Evolutionary conservation across 2,113 vertebrate genomes (phyloP), one percentile per base, ranked within the genome.

Genomic region (Thamnaconus septentrionalis): DNA sequence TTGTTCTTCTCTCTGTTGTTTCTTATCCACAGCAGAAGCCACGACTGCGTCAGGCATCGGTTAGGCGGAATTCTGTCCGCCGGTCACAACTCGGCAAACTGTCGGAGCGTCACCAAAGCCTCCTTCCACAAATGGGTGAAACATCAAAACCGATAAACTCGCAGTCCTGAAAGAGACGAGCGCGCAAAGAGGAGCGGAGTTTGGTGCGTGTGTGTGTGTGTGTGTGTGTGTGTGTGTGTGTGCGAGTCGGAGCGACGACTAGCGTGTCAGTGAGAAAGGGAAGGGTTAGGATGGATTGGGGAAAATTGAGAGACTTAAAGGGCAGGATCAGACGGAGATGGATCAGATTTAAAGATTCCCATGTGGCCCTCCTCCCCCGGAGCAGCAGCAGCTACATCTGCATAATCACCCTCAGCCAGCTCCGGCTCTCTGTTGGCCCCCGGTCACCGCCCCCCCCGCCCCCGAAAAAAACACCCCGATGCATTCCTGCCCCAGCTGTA

Each of bases 401-500:
- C 40, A 59, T 67, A 71, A 61, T 58, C 59, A 77, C 81, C 86
- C 71, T 75, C 82, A 81, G 84, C 87, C 85, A 83, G 78, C 53
- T 41, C 48, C 52, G 84, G 72, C 68, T 77, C 69, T 61, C 56
- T 45, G 62, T 75, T 82, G 73, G 80, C 83, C 72, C 18, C 58
- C 73, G 60, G 76, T 82, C 70, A 49, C 83, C 85, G 74, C 84
- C 78, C 77, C 63, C 18, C 18, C 18, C 1, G 61, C 18, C 18
- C 18, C 18, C 18, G 18, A 31, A 31, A 11, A 62, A 81, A 75
- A 64, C 83, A 71, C 81, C 81, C 83, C 65, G 44, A 50, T 80
- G 82, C 89, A 90, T 91, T 92, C 88, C 87, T 87, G 69, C 82
- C 79, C 88, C 91, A 91, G 89, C 90, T 92, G 91, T 82, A 84